Percentiles rank a stretch among this genome's conserved stretches.
phyloP scores from a whole-genome alignment of 2,797 vertebrate genomes.

The Serranus cabrilla region DNA sequence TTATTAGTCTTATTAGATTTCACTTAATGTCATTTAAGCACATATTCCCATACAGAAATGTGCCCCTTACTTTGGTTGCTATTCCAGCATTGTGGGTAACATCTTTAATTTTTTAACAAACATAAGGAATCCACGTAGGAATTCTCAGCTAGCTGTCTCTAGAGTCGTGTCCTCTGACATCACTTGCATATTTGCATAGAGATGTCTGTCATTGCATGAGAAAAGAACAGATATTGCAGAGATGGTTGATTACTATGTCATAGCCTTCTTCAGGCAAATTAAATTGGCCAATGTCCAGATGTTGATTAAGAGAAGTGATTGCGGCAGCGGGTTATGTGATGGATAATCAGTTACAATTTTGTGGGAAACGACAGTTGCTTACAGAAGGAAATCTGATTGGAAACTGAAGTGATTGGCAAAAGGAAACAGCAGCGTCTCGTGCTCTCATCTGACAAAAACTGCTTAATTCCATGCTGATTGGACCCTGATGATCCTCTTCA shows the following conservation, averaged over 20 bases:
- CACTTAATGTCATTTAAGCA: not conserved
- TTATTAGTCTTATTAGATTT: too few relatives aligned
- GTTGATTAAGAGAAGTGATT: slow-evolving; percentile 40
- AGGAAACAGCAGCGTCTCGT: not conserved
- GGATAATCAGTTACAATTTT: slow-evolving; percentile 34
- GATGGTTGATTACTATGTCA: slow-evolving; percentile 34
- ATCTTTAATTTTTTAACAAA: slow-evolving; percentile 19
- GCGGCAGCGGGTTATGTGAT: slow-evolving; percentile 3
- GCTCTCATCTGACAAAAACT: slow-evolving; percentile 10
- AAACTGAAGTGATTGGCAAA: slow-evolving; percentile 14
- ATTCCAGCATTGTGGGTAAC: not conserved
- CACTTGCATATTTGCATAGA: slow-evolving; percentile 26
- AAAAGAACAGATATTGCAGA: slow-evolving; percentile 17
- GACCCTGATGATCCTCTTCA: slow-evolving; percentile 15
- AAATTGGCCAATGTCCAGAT: slow-evolving; percentile 22
- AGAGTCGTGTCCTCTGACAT: slow-evolving; percentile 41
- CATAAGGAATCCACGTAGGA: not conserved
- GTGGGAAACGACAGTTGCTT: slow-evolving; percentile 11
- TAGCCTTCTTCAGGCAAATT: slow-evolving; percentile 35
- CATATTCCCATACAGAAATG: slow-evolving; percentile 4
- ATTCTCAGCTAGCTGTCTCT: slow-evolving; percentile 19
- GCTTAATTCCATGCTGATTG: slow-evolving; percentile 22
- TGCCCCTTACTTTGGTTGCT: not conserved
- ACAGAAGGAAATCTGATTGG: slow-evolving; percentile 30
- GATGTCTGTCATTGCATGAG: slow-evolving; percentile 13